Base-by-base conservation (phyloP, 2,113 vertebrate species). In the Pionites leucogaster region DNA sequence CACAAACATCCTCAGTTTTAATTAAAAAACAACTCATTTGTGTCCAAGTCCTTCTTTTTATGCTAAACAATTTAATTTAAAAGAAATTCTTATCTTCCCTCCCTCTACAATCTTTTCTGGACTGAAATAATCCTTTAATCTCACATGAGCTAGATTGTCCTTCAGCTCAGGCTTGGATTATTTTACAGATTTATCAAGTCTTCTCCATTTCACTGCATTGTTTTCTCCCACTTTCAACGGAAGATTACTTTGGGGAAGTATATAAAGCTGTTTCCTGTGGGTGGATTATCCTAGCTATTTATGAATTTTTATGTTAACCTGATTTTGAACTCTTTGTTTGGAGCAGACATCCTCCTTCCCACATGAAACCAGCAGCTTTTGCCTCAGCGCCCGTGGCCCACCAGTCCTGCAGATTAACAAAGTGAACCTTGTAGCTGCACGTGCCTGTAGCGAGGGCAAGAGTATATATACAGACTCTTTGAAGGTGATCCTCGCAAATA, bases 221-320 rank as follows among this genome's bases (percentile, higher is more conserved):
- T 82, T 79, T 95, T 79, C 74, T 88, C 69, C 37, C 64, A 60
- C 59, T 79, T 79, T 67, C 86, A 81, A 37, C 10, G 6, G 64
- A 85, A 93, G 89, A 92, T 95, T 92, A 95, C 72, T 74, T 92
- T n/a, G 15, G 88, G 93, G 87, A 97, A 96, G 82, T n/a, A 72
- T 10, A 93, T 7, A 79, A 95, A 96, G 93, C 75, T 37, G 37
- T 79, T 97, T 97, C 90, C 97, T 93, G 76, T 31, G 92, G 93
- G 88, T 93, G 74, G 87, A 93, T 97, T 95, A 97, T 95, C 24
- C 0, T 63, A 59, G 31, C 81, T 96, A 92, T 97, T 96, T 88
- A 94, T 82, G 94, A 92, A 89, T 95, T 92, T 91, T 86, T 72
- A 84, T 50, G 84, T 87, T 96, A 95, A 95, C 94, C 92, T 92